Evolutionary conservation across 1,140 invertebrate species (phyloP).

Genomic region (Aphelenchoides besseyi): DNA sequence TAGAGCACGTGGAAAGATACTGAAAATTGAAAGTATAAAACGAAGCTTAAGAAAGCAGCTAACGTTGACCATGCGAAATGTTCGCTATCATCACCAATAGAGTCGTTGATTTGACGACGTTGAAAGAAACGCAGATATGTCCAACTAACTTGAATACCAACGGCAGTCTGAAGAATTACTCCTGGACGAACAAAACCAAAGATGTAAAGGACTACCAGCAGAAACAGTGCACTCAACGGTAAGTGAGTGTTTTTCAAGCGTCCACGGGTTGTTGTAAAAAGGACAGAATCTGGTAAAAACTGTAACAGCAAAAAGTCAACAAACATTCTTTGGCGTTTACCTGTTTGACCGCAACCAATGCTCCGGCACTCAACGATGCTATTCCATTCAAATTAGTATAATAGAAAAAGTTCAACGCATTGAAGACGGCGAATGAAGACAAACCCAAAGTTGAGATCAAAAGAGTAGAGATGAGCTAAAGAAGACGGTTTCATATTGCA

Average conservation of each 20-base stretch:
- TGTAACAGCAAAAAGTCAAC: constrained; percentile 36
- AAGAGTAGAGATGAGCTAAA: constrained; percentile 48
- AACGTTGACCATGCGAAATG: constrained; percentile 48
- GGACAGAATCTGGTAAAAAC: constrained; percentile 57
- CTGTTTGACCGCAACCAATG: constrained; percentile 58
- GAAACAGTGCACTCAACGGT: constrained; percentile 36
- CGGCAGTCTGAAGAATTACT: constrained; percentile 28
- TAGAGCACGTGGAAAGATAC: not conserved
- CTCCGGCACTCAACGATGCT: constrained; percentile 43
- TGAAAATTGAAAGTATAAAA: constrained; percentile 14
- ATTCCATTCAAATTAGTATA: constrained; percentile 45
- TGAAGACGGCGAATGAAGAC: constrained; percentile 32
- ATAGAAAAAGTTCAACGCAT: constrained; percentile 46
- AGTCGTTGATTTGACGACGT: constrained; percentile 24
- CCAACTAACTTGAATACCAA: constrained; percentile 55
- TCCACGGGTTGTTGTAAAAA: constrained; percentile 54
- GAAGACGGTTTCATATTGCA: not conserved
- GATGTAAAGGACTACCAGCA: constrained; percentile 32
- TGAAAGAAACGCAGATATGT: constrained; percentile 59
- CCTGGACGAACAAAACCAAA: constrained; percentile 36
- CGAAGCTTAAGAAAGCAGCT: constrained; percentile 4
- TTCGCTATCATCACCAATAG: constrained; percentile 41
- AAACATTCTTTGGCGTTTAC: constrained; percentile 22
- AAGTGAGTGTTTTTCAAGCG: constrained; percentile 58
- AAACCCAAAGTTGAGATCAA: constrained; percentile 31